Conservation (phyloP, 2,888 invertebrate species). For the Cephus runcator region DNA sequence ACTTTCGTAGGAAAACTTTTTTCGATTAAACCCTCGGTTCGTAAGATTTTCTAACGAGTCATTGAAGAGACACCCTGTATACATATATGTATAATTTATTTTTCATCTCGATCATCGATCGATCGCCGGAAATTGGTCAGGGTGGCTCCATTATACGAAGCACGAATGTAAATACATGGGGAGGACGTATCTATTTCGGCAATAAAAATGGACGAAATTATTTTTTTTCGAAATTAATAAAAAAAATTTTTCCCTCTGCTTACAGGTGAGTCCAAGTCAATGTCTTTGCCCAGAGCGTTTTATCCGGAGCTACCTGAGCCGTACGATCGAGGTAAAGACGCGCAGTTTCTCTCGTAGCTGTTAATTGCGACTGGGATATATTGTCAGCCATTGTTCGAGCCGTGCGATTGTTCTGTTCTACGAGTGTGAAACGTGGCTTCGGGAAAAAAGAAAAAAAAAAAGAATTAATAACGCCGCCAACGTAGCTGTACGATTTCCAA, state of each 20-base stretch:
- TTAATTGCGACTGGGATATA: neutral
- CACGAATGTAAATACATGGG: neutral
- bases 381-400: neutral
- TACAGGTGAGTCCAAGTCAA: slow-evolving; percentile 72
- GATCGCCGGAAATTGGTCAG: neutral
- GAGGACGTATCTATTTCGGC: neutral
- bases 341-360: neutral
- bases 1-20: no score
- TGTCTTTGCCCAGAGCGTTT: slow-evolving; percentile 65
- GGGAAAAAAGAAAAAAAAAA: neutral
- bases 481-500: neutral
- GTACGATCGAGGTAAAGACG: neutral
- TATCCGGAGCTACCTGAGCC: slow-evolving; percentile 43
- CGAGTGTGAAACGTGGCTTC: neutral
- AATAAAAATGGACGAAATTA: neutral
- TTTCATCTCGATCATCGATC: neutral
- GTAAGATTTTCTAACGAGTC: no score
- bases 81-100: neutral
- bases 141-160: neutral
- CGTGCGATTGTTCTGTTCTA: neutral
- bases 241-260: slow-evolving; percentile 54
- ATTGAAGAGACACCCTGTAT: no score
- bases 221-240: slow-evolving; percentile 10
- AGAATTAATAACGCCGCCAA: neutral
- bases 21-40: no score